phyloP scores from a whole-genome alignment of 1,140 invertebrate species.

The Solenopsis invicta region DNA sequence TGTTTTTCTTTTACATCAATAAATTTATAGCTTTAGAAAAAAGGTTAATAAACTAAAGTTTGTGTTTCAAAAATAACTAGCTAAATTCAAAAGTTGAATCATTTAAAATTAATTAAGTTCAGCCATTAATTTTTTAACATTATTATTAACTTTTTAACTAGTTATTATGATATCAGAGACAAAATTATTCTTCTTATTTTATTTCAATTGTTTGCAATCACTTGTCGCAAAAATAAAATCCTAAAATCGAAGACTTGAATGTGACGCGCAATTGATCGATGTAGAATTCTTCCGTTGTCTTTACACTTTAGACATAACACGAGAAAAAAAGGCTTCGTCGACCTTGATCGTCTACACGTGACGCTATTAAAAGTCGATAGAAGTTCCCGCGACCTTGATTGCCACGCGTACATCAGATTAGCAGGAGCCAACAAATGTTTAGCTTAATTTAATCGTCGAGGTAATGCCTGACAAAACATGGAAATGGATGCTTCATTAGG shows the following conservation, averaged over 20 bases:
- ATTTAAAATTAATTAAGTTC: too few species aligned
- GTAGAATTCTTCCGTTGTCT: not conserved
- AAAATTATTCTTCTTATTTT: not conserved
- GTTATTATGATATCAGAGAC: too few species aligned
- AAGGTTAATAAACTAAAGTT: too few species aligned
- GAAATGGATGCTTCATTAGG: not conserved
- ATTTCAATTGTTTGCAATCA: not conserved
- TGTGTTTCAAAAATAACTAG: too few species aligned
- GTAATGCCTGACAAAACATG: slow-evolving; percentile 22
- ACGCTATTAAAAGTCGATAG: slow-evolving; percentile 58
- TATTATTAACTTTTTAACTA: too few species aligned
- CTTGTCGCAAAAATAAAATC: not conserved
- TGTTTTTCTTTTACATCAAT: too few species aligned
- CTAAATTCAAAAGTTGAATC: too few species aligned
- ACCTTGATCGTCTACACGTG: slow-evolving; percentile 60
- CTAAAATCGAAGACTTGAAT: not conserved
- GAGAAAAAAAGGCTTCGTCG: slow-evolving; percentile 6
- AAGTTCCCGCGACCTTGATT: slow-evolving; percentile 49
- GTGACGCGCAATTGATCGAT: not conserved
- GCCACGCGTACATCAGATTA: slow-evolving; percentile 42
- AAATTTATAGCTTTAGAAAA: too few species aligned
- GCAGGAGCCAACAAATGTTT: slow-evolving; percentile 33
- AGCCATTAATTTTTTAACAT: too few species aligned
- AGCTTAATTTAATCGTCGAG: slow-evolving; percentile 28
- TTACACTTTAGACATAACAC: not conserved